A percentile compares a stretch with the other conserved stretches of the same genome.
phyloP scores from a whole-genome alignment of 2,888 invertebrate species.

The Tinea pellionella region DNA sequence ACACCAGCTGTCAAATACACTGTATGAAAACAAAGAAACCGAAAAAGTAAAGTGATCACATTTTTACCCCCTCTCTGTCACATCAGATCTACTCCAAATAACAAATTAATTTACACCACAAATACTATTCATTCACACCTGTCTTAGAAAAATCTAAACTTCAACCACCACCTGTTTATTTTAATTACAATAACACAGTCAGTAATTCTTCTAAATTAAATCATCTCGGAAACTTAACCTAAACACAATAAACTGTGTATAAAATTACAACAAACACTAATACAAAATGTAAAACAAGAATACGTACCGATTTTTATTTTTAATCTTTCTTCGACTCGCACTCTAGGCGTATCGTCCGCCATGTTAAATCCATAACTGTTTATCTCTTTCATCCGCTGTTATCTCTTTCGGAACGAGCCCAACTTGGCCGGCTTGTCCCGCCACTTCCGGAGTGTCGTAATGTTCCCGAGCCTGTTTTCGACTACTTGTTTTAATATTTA shows the following conservation, averaged over 20 bases:
- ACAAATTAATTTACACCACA: background rate
- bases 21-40: slow-evolving; percentile 51
- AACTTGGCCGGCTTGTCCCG: slow-evolving; percentile 59
- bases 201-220: background rate
- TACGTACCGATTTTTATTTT: slow-evolving; percentile 94
- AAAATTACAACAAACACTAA: slow-evolving; percentile 10
- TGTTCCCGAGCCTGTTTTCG: slow-evolving; percentile 52
- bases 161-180: slow-evolving; percentile 61
- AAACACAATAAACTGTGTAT: background rate
- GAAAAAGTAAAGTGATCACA: background rate
- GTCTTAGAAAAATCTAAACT: slow-evolving; percentile 31
- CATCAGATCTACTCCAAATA: background rate
- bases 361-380: slow-evolving; percentile 88
- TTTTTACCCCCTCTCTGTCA: background rate
- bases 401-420: slow-evolving; percentile 68
- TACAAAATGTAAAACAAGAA: slow-evolving; percentile 19
- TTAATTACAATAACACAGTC: slow-evolving; percentile 47
- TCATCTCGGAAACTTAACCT: background rate
- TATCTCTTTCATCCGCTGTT: slow-evolving; percentile 71
- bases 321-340: slow-evolving; percentile 92
- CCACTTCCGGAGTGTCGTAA: slow-evolving; percentile 70
- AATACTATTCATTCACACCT: slow-evolving; percentile 36
- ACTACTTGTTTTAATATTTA: slow-evolving; percentile 25
- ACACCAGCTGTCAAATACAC: slow-evolving; percentile 51
- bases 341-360: slow-evolving; percentile 91